phyloP scores from a whole-genome alignment of 2,797 vertebrate species.

The Simalia tracyae region DNA sequence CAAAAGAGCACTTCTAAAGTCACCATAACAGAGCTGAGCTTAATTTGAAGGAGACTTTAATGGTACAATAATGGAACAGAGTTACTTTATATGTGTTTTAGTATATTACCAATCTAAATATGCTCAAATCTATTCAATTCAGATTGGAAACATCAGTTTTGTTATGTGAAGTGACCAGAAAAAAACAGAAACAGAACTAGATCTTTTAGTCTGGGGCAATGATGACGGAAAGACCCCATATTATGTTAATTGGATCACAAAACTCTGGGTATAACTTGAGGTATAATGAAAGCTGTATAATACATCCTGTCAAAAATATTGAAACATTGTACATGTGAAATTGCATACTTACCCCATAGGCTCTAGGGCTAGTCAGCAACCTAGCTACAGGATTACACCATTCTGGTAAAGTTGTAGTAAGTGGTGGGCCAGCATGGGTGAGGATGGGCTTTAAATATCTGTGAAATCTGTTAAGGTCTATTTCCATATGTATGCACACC shows the following conservation, averaged over 20 bases:
- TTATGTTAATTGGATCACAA: background rate
- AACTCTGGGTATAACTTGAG: background rate
- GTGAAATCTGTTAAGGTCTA: slow-evolving; percentile 68
- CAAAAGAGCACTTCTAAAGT: background rate
- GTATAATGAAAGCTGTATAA: background rate
- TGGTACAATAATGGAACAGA: background rate
- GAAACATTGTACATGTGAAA: background rate
- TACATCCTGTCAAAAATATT: background rate
- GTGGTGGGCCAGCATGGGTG: slow-evolving; percentile 80
- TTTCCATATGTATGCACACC: background rate
- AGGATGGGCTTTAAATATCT: slow-evolving; percentile 83
- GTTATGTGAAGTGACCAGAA: background rate
- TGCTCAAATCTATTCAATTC: background rate
- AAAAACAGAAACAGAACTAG: background rate
- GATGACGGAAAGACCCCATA: background rate
- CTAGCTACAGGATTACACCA: slow-evolving; percentile 77
- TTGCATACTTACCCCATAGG: slow-evolving; percentile 73
- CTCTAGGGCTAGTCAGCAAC: slow-evolving; percentile 75
- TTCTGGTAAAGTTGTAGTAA: slow-evolving; percentile 76
- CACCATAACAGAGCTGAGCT: background rate
- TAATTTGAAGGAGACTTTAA: background rate
- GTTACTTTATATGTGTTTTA: background rate
- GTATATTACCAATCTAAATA: background rate
- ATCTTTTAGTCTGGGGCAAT: background rate
- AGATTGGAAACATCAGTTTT: background rate